Base-by-base conservation (phyloP, 1,140 invertebrate species). In the Idris sp. region DNA sequence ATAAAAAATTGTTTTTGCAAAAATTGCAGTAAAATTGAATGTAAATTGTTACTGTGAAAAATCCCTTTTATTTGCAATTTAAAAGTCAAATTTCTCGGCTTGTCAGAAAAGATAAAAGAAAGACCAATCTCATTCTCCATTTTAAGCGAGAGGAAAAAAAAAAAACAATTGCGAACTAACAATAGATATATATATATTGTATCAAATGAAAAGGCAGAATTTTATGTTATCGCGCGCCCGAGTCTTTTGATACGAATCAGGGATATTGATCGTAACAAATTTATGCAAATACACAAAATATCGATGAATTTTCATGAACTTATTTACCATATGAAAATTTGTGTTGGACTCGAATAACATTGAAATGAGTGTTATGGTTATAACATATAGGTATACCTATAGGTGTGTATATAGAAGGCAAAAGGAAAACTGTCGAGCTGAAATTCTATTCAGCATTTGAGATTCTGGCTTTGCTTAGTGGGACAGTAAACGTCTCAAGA, bases 251-350 rank as follows among this genome's bases (percentile, higher is more conserved):
- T 19, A 33, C 44, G 43, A 25, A 28, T 49, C 19, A 40, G 49
- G 26, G n/a, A n/a, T 61, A 61, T 61, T 26, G 56, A 61, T 62
- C 36, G 46, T 9, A 16, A 51, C 58, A 43, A 51, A 51, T 62
- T 62, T 38, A 61, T 49, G 56, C 56, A 48, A 51, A 62, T 61
- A 4, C 8, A 15, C 9, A 9, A 4, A 19, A 36, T n/a, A n/a
- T 41, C 35, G 58, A 51, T 62, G 58, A 49, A 62, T 62, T 62
- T 62, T 62, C 58, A 62, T 49, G 58, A 62, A 62, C 28, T 3
- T 26, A 14, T 62, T 62, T 51, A 51, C 58, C 58, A 43, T 62
- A 51, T 51, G 35, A 62, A 62, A 62, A 62, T 62, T 64, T 64
- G 48, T 64, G 44, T 53, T 16, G 40, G 31, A 64, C 25, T 64